Evolutionary conservation across 2,888 invertebrate genomes (phyloP).

Genomic region (Eutolmus rufibarbis): DNA sequence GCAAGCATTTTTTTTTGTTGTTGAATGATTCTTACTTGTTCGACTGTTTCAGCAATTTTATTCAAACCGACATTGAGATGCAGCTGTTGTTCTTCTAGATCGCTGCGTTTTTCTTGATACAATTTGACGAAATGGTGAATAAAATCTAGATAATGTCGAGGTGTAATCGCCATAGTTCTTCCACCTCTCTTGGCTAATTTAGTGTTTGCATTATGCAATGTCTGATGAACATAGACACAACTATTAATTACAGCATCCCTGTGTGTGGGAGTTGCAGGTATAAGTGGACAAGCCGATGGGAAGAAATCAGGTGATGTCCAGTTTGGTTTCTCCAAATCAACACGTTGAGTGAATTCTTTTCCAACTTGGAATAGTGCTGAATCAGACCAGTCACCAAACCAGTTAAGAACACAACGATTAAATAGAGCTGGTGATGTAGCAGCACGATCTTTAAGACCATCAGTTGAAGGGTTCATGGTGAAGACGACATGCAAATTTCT

Average conservation of each 20-base stretch:
- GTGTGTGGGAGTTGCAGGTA: slow-evolving; percentile 80
- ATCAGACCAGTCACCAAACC: slow-evolving; percentile 99
- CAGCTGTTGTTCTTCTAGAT: slow-evolving; percentile 97
- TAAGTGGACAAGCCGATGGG: slow-evolving; percentile 83
- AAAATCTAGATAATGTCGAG: slow-evolving; percentile 97
- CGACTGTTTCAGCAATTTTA: slow-evolving; percentile 98
- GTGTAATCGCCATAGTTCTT: slow-evolving; percentile 97
- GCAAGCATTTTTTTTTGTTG: background rate
- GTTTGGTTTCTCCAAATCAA: slow-evolving; percentile 88
- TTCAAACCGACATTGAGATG: slow-evolving; percentile 98
- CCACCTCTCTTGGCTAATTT: slow-evolving; percentile 90
- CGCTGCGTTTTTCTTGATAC: slow-evolving; percentile 96
- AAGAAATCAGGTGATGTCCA: slow-evolving; percentile 91
- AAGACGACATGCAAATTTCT: slow-evolving; percentile 99
- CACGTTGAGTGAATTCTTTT: slow-evolving; percentile 93
- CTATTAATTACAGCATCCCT: slow-evolving; percentile 98
- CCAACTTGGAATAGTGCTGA: slow-evolving; percentile 94
- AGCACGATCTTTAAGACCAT: slow-evolving; percentile 97
- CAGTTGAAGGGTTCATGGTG: slow-evolving; percentile 99
- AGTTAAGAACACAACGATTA: slow-evolving; percentile 98
- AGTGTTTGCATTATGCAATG: slow-evolving; percentile 92
- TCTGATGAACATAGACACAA: slow-evolving; percentile 97
- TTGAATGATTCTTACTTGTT: slow-evolving; percentile 67
- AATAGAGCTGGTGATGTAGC: slow-evolving; percentile 99
- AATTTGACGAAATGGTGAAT: slow-evolving; percentile 99